Conservation (phyloP, 2,888 invertebrate species). For the Drosophila parthenogenetica region DNA sequence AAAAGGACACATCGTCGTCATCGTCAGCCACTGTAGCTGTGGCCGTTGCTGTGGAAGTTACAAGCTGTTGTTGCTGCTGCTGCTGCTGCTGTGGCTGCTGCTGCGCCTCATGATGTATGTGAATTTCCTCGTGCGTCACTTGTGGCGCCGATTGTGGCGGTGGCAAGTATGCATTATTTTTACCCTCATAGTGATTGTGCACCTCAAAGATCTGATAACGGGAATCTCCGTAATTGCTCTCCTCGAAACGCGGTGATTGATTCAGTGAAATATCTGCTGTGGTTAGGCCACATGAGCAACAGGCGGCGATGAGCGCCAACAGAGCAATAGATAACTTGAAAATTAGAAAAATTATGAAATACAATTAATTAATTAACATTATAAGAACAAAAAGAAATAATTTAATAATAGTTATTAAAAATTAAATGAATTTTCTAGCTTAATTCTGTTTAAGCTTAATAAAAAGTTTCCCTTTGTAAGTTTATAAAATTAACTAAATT, state of each 20-base stretch:
- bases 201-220: constrained; percentile 78
- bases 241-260: constrained; percentile 59
- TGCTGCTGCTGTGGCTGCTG: constrained; percentile 26
- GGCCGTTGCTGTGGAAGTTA: constrained; percentile 14
- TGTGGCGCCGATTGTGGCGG: constrained; percentile 28
- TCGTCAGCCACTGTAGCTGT: constrained; percentile 38
- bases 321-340: constrained; percentile 60
- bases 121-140: constrained; percentile 54
- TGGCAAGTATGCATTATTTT: constrained; percentile 53
- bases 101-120: constrained; percentile 53
- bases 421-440: background rate
- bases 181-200: constrained; percentile 69
- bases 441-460: no score
- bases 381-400: background rate
- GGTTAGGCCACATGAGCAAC: constrained; percentile 48
- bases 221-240: constrained; percentile 70
- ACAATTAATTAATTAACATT: constrained; percentile 10
- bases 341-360: background rate
- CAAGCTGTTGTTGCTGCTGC: constrained; percentile 26
- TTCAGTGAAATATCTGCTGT: constrained; percentile 74
- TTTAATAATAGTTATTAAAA: background rate
- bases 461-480: no score
- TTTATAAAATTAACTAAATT: no score
- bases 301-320: constrained; percentile 61
- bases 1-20: constrained; percentile 70